phyloP scores from a whole-genome alignment of 2,888 invertebrate genomes.

The Iphiclides podalirius region DNA sequence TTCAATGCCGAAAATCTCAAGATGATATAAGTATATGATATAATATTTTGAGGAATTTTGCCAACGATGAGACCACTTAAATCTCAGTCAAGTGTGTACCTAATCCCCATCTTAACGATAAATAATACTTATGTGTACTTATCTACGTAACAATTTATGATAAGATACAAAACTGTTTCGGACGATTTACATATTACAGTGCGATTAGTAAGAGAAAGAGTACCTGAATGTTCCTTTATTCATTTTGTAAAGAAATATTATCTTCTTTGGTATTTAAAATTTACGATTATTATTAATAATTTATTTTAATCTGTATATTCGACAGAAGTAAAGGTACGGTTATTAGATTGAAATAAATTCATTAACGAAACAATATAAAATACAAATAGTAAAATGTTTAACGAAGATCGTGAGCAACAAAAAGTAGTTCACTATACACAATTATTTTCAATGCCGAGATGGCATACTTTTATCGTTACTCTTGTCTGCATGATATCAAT shows the following conservation, averaged over 20 bases:
- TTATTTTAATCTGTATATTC: too few species aligned
- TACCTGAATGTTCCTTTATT: too few species aligned
- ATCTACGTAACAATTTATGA: conserved; percentile 29
- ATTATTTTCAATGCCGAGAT: conserved; percentile 20
- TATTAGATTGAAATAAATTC: too few species aligned
- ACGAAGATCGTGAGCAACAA: background rate
- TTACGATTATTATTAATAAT: too few species aligned
- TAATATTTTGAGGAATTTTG: conserved; percentile 29
- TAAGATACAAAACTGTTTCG: conserved; percentile 30
- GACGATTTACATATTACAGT: conserved; percentile 10
- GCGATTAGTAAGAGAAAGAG: background rate
- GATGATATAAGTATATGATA: too few species aligned
- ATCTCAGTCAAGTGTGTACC: conserved; percentile 43
- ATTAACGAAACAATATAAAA: too few species aligned
- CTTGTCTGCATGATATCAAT: conserved; percentile 11
- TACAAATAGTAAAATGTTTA: too few species aligned
- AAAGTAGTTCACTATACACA: conserved; percentile 12
- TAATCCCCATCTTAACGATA: conserved; percentile 47
- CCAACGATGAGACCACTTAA: conserved; percentile 36
- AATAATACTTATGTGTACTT: conserved; percentile 28
- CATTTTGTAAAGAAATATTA: too few species aligned
- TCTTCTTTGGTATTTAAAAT: too few species aligned
- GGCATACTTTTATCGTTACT: conserved; percentile 14
- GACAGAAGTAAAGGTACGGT: too few species aligned
- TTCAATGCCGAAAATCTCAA: too few species aligned